Evolutionary conservation across 2,888 invertebrate species (phyloP).

Genomic region (Arge pagana): DNA sequence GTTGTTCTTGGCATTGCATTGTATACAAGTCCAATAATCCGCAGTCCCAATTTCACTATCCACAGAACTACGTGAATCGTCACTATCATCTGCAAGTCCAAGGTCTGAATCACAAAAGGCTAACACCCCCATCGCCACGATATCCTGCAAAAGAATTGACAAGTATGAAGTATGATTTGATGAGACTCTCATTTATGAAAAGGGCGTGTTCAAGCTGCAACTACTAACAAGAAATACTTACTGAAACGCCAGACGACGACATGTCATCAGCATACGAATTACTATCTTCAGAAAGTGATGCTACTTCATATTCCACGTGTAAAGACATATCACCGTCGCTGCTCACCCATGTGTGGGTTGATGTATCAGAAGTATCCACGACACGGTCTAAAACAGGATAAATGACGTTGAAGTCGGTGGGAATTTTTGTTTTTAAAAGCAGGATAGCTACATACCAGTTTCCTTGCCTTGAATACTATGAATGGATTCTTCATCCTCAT

Average conservation of each 20-base stretch:
- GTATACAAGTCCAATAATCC: conserved; percentile 70
- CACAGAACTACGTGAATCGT: conserved; percentile 42
- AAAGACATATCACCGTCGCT: conserved; percentile 31
- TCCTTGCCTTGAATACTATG: conserved; percentile 69
- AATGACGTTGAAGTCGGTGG: not conserved
- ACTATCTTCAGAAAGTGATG: conserved; percentile 40
- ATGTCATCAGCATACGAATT: conserved; percentile 34
- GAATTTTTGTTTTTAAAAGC: too few relatives aligned
- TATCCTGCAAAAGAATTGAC: conserved; percentile 37
- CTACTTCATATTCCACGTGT: conserved; percentile 45
- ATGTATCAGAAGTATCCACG: conserved; percentile 45
- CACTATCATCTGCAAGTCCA: conserved; percentile 47
- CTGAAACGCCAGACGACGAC: conserved; percentile 47
- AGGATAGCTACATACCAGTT: conserved; percentile 61
- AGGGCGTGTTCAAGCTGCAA: too few relatives aligned
- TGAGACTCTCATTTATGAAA: too few relatives aligned
- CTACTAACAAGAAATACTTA: conserved; percentile 31
- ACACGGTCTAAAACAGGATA: conserved; percentile 39
- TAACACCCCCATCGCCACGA: conserved; percentile 36
- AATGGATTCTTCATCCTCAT: conserved; percentile 64
- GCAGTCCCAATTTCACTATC: conserved; percentile 61
- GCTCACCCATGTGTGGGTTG: conserved; percentile 39
- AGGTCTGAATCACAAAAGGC: conserved; percentile 40
- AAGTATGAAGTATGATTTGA: too few relatives aligned
- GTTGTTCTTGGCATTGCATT: conserved; percentile 66